These are phyloP conservation scores for Sabatieria punctata DNA, from an alignment of 2,888 invertebrate genomes.

Conservation along the genomic window DNA sequence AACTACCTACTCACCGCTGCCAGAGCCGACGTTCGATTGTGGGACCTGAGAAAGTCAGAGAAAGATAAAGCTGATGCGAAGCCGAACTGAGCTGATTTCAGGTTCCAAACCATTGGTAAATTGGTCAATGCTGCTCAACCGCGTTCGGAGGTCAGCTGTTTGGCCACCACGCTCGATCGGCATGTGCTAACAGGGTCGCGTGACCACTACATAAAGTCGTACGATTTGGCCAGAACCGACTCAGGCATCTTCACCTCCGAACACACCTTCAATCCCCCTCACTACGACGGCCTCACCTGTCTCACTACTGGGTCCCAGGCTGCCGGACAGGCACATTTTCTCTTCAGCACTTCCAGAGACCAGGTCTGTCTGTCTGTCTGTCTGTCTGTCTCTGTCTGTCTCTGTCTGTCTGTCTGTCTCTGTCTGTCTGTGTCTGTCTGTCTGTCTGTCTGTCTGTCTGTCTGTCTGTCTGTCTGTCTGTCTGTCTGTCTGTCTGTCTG, in stretches of 20 bases:
- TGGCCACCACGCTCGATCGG: constrained; percentile 24
- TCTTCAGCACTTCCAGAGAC: too few relatives aligned
- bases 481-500: too few relatives aligned
- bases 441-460: too few relatives aligned
- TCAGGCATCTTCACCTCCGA: constrained; percentile 33
- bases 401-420: constrained; percentile 62
- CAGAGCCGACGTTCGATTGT: constrained; percentile 60
- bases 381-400: constrained; percentile 45
- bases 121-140: constrained; percentile 33
- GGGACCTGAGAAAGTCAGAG: constrained; percentile 52
- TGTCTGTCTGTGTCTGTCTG: too few relatives aligned
- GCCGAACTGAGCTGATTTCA: constrained; percentile 20
- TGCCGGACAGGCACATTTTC: too few relatives aligned
- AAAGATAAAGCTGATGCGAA: background rate
- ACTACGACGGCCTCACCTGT: constrained; percentile 71
- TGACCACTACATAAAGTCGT: constrained; percentile 12
- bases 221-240: background rate
- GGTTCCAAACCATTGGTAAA: constrained; percentile 52
- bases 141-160: constrained; percentile 5
- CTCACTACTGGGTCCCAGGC: too few relatives aligned
- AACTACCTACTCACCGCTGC: constrained; percentile 53
- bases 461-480: too few relatives aligned
- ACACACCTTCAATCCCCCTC: constrained; percentile 57
- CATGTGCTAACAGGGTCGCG: constrained; percentile 61
- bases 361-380: too few relatives aligned